Conservation (phyloP, 2,797 vertebrate genomes). For the Meda fulgida region DNA sequence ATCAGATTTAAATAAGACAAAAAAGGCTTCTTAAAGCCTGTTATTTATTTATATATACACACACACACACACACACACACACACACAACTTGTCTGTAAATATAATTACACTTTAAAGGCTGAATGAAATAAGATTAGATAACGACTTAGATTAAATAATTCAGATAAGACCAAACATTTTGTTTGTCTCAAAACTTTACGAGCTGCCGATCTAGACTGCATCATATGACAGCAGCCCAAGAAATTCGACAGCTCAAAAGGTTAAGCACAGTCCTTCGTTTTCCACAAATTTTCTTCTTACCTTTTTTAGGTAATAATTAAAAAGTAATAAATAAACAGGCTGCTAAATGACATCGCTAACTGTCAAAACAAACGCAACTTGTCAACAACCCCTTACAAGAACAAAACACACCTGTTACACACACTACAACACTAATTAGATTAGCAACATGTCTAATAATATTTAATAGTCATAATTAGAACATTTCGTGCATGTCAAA, state of each 20-base stretch:
- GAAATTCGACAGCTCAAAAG: background rate
- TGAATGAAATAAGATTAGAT: too few relatives aligned
- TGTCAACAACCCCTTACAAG: background rate
- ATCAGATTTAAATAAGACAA: background rate
- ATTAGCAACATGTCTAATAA: background rate
- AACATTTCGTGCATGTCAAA: background rate
- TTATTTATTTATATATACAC: too few relatives aligned
- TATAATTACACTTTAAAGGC: too few relatives aligned
- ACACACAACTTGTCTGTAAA: too few relatives aligned
- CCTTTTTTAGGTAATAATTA: background rate
- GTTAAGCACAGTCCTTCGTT: background rate
- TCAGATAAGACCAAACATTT: background rate
- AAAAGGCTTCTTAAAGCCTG: background rate
- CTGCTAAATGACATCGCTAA: background rate
- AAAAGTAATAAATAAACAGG: background rate
- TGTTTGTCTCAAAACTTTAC: background rate
- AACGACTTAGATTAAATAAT: too few relatives aligned
- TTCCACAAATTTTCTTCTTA: background rate
- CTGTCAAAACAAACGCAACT: background rate
- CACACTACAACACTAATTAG: background rate
- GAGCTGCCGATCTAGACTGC: background rate
- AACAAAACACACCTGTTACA: background rate
- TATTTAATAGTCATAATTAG: background rate
- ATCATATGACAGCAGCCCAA: too few relatives aligned
- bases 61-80: too few relatives aligned